Base-by-base conservation (phyloP, 2,888 invertebrate species). In the Oxycera nigricornis region DNA sequence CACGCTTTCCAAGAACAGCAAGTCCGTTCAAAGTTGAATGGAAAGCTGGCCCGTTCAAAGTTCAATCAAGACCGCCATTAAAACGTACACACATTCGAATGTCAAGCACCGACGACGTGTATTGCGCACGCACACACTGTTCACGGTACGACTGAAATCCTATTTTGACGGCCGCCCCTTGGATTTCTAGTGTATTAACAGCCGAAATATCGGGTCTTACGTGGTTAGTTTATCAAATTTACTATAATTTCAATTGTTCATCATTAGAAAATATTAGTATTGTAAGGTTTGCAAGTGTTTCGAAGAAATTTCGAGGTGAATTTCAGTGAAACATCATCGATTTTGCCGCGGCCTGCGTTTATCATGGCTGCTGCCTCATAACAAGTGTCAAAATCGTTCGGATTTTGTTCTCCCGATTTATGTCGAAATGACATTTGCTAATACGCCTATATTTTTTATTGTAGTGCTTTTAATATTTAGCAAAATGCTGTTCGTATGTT, bases 331-430 rank as follows among this genome's bases (percentile, higher is more conserved):
- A 65, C 65, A 65, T 65, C 31, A 62, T 62, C 39, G 65, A 41
- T 65, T 65, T 65, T 65, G 61, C 31, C 1, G 61, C 31, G 39
- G 39, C 41, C 20, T 9, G 2, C 6, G 55, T 24, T 22, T 65
- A 65, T 65, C 65, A 65, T 65, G 65, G 65, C 65, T 41, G 65
- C 65, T 39, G 14, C 24, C 41, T n/a, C n/a, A n/a, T n/a, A 65
- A 65, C 65, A 65, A 65, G 39, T 65, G 65, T 65, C 65, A 65
- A 41, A 65, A 22, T 2, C 14, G 6, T 55, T 22, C 55, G 14
- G 20, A 1, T 6, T 9, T 55, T n/a, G 20, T 20, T 55, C 22
- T 20, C 55, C 55, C 17, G 22, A 17, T 22, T 55, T 24, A 24
- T 55, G 55, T 20, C 11, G 17, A 22, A 22, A n/a, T 24, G 55